Base-by-base conservation (phyloP, 2,888 invertebrate species). In the Cyaniris semiargus region DNA sequence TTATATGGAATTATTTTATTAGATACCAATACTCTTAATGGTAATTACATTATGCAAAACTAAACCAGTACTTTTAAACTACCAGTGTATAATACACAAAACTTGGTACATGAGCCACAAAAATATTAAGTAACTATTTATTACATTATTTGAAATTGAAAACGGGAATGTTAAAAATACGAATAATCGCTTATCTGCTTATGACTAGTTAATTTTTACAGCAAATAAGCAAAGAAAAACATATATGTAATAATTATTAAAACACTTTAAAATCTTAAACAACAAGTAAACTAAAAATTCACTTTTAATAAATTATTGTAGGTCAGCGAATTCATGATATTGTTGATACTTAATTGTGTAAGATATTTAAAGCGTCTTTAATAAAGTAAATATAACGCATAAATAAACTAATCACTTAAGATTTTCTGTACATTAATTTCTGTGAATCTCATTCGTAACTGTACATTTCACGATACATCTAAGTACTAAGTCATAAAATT, bases 401-500 rank as follows among this genome's bases (percentile, higher is more conserved):
- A 77, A 79, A 76, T 80, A 79, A 79, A 79, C 78, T 78, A 77
- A 77, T 81, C 80, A 81, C 75, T 81, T 70, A 79, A 78, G 78
- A 80, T 78, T 80, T 83, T 86, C 87, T 90, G 88, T 90, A 90
- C 87, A 90, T 86, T 87, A 85, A 86, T 84, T 83, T 83, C 83
- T 85, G 85, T 85, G 88, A 94, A 94, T 94, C 93, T 94, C 93
- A 94, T 91, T 88, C 89, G 93, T 94, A 94, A 94, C 93, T 93
- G 93, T 94, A 93, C 92, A 93, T 84, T 87, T 81, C 87, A 87
- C 85, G 85, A 81, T 81, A 81, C 79, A 83, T 78, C 78, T 79
- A 81, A 81, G 83, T 78, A 80, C 80, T 44, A 44, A 15, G 21
- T 44, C 44, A 23, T 72, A 21, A 44, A 38, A 44, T 72, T 72